Conservation (phyloP, 2,113 vertebrate species). For the Progne subis region DNA sequence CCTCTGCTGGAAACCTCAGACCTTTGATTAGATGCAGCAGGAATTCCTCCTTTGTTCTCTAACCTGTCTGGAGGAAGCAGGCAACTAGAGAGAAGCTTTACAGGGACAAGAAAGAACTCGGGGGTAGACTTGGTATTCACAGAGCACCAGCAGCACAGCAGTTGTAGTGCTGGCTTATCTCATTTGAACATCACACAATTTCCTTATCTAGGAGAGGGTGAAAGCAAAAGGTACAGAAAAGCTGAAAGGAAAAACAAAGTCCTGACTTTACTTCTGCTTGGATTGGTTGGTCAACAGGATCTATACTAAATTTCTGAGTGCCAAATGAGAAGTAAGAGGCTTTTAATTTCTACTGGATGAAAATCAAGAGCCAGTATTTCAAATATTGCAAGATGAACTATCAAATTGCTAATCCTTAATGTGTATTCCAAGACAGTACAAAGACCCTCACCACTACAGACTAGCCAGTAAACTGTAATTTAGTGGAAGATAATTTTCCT, state of each 20-base stretch:
- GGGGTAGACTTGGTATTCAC: background rate
- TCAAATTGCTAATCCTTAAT: background rate
- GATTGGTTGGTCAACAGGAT: background rate
- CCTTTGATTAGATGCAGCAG: conserved; percentile 54
- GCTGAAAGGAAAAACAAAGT: background rate
- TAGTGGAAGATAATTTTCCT: background rate
- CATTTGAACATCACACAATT: background rate
- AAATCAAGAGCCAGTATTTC: background rate
- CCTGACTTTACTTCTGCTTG: background rate
- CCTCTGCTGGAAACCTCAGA: conserved; percentile 48
- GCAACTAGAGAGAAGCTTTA: background rate
- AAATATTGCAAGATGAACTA: background rate
- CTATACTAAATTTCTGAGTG: background rate
- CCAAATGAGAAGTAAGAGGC: background rate
- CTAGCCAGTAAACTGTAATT: background rate
- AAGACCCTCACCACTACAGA: background rate
- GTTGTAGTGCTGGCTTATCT: background rate
- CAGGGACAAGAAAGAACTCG: background rate
- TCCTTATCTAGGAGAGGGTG: background rate
- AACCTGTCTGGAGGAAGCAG: background rate
- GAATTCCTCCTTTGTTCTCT: conserved; percentile 34
- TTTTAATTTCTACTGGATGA: background rate
- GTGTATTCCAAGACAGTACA: background rate
- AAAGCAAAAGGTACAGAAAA: background rate
- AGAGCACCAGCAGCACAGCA: background rate